Base-by-base conservation (phyloP, 2,797 vertebrate genomes). In the Tauraco hartlaubi region DNA sequence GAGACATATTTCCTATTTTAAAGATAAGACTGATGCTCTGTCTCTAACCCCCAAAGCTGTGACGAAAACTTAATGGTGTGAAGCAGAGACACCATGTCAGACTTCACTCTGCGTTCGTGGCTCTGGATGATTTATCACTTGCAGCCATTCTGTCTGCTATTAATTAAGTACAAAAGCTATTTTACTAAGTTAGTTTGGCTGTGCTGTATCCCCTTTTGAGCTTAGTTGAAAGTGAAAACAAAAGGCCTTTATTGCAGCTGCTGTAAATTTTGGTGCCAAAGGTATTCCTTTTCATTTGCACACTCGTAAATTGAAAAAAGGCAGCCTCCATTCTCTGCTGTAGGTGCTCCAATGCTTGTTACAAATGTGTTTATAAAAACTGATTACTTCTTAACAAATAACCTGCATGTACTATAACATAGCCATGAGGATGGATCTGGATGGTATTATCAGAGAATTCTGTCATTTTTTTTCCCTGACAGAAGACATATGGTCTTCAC, bases 111-210 rank as follows among this genome's bases (percentile, higher is more conserved):
- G 44, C 37, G 23, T 90, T 80, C 61, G 88, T 69, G 67, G 41
- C 54, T 96, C 79, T 77, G 44, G 61, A 48, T 87, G 85, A 87
- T 93, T 92, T 95, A 88, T 92, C 88, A 76, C 67, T 93, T 82
- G 46, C 67, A 92, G 33, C 39, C 61, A 11, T 87, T 94, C 66
- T 69, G 17, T 90, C 77, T 94, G 46, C 52, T 83, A 67, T 86
- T 96, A 92, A 93, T 96, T 88, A 95, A 86, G 55, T 52, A 44
- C 31, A 85, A 49, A 88, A 92, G 52, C 86, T 92, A 74, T 80
- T 94, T 90, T 80, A 91, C 35, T 64, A 73, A 95, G 77, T 54
- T 84, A 76, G 37, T n/a, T 69, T 94, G 67, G 69, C 51, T 67
- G 6, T 74, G 52, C 52, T 82, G 48, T 9, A 14, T 85, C 63